phyloP scores from a whole-genome alignment of 2,888 invertebrate species.

The Allophyes oxyacanthae region DNA sequence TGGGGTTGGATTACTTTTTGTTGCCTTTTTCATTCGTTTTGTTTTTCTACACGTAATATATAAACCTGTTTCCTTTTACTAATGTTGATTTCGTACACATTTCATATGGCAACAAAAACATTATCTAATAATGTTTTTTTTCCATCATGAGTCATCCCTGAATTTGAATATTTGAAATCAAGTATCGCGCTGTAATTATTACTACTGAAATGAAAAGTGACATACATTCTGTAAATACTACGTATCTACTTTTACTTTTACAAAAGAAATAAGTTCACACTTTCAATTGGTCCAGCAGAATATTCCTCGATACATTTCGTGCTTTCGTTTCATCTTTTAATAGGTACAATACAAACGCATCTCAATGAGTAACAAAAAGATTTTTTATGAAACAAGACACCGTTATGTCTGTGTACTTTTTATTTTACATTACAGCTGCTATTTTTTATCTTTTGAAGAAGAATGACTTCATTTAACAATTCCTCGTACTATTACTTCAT shows the following conservation, averaged over 20 bases:
- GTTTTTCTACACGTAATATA: constrained; percentile 26
- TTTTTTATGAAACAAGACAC: constrained; percentile 48
- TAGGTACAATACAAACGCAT: constrained; percentile 14
- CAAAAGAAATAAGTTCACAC: too few relatives aligned
- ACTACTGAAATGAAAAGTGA: too few relatives aligned
- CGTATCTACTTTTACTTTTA: too few relatives aligned
- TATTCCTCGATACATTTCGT: constrained; percentile 10
- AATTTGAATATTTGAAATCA: too few relatives aligned
- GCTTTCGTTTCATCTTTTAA: constrained; percentile 35
- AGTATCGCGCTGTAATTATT: too few relatives aligned
- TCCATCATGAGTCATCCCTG: too few relatives aligned
- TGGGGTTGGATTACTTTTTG: constrained; percentile 37
- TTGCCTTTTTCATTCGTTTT: constrained; percentile 26
- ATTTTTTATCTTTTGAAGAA: constrained; percentile 28
- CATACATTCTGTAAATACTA: too few relatives aligned
- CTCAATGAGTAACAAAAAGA: constrained; percentile 32
- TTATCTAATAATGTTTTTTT: neutral
- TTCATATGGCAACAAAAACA: neutral
- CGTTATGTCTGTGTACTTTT: constrained; percentile 44
- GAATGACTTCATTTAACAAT: constrained; percentile 33
- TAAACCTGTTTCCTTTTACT: constrained; percentile 27
- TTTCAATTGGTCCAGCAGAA: constrained; percentile 16
- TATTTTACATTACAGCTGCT: constrained; percentile 36
- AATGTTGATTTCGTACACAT: constrained; percentile 18
- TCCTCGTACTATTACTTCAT: constrained; percentile 32